Evolutionary conservation across 2,113 vertebrate species (phyloP).

Genomic region (Gymnorhina tibicen): DNA sequence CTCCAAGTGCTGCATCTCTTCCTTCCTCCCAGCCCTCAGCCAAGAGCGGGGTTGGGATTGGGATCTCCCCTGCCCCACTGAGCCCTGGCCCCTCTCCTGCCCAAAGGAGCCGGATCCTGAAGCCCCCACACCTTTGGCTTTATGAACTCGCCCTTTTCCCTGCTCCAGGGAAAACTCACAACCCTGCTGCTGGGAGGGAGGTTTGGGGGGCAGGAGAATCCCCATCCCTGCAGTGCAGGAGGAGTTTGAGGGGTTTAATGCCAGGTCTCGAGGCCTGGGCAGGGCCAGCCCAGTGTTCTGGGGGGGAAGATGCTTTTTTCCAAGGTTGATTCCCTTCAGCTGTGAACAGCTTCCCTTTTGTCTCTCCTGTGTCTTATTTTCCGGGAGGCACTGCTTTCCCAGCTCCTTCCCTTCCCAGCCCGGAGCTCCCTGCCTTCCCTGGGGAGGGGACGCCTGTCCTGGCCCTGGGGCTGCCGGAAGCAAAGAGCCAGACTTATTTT

Average conservation of each 20-base stretch:
- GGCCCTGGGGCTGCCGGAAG: not conserved
- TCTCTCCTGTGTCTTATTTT: not conserved
- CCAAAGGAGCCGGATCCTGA: accelerated
- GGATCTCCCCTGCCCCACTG: not conserved
- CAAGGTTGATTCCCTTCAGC: not conserved
- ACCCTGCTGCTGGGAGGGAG: not conserved
- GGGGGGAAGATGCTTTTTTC: not conserved
- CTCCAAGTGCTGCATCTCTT: not conserved
- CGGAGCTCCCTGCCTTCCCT: not conserved
- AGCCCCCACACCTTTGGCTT: not conserved
- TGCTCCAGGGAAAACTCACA: not conserved
- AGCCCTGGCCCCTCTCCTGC: not conserved
- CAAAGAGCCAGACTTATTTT: not conserved
- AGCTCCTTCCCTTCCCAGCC: not conserved
- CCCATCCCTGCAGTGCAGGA: not conserved
- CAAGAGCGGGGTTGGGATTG: accelerated
- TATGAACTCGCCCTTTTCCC: not conserved
- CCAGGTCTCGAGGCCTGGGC: accelerated
- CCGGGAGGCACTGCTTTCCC: not conserved
- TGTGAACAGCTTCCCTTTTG: not conserved
- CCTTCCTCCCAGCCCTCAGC: not conserved
- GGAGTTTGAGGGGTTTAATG: not conserved
- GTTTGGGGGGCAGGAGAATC: not conserved
- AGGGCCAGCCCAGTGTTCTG: not conserved
- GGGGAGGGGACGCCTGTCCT: not conserved